Evolutionary conservation across 2,888 invertebrate genomes (phyloP).

Genomic region (Melinaea menophilus): DNA sequence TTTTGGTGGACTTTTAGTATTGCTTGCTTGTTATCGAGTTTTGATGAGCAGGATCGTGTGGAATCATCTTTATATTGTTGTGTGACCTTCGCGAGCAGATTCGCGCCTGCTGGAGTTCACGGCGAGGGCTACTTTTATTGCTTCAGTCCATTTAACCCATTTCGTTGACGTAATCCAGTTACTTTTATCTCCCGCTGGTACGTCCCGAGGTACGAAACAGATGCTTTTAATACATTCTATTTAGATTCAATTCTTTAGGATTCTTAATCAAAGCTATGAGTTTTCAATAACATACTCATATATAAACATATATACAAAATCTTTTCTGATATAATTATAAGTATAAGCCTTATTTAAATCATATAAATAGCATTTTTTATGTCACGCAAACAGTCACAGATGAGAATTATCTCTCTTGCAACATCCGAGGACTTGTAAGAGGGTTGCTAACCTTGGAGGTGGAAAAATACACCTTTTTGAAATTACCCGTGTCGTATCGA

Average conservation of each 20-base stretch:
- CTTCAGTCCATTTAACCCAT: slow-evolving; percentile 66
- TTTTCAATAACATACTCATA: no score
- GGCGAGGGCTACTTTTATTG: slow-evolving; percentile 69
- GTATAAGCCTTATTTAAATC: no score
- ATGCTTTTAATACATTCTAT: slow-evolving; percentile 10
- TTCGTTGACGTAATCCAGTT: slow-evolving; percentile 63
- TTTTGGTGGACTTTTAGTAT: not conserved
- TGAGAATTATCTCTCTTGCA: no score
- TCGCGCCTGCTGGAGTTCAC: slow-evolving; percentile 55
- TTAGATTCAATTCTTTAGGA: not conserved
- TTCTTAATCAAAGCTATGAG: not conserved
- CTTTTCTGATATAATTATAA: no score
- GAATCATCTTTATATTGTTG: slow-evolving; percentile 18
- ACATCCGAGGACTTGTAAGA: no score
- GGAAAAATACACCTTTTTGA: no score
- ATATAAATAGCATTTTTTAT: no score
- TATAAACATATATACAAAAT: no score
- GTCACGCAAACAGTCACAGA: no score
- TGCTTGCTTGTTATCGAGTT: not conserved
- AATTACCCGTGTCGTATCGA: no score
- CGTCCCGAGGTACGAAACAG: slow-evolving; percentile 19
- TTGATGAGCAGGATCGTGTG: not conserved
- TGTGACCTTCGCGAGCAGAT: slow-evolving; percentile 55
- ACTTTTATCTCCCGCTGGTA: slow-evolving; percentile 26
- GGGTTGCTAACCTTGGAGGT: no score